These are phyloP conservation scores for Galerucella pusilla DNA, from an alignment of 2,888 invertebrate species.

Conservation along the genomic window DNA sequence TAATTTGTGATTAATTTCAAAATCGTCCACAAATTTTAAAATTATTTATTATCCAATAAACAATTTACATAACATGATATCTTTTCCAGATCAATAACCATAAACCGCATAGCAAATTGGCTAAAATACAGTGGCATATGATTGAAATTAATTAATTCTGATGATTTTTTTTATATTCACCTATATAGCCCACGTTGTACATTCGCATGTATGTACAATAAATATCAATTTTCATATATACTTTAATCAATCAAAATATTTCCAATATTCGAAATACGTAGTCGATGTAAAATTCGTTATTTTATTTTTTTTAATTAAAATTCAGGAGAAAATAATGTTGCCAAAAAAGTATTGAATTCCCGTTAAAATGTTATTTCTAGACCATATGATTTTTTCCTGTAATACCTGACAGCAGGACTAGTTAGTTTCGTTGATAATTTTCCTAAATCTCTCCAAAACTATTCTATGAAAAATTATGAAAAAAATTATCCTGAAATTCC, in stretches of 20 bases:
- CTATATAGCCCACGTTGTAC: neutral
- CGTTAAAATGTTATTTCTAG: neutral
- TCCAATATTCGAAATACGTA: neutral
- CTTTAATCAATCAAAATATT: neutral
- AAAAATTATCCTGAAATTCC: too few relatives aligned
- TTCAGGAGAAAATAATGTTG: too few relatives aligned
- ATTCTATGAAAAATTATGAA: too few relatives aligned
- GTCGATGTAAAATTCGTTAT: neutral
- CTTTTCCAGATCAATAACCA: neutral
- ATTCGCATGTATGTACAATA: neutral
- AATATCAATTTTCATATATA: neutral
- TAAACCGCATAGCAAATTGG: neutral
- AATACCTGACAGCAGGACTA: too few relatives aligned
- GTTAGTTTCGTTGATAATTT: too few relatives aligned
- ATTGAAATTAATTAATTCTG: neutral
- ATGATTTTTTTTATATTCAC: neutral
- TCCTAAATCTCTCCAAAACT: too few relatives aligned
- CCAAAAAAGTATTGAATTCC: neutral
- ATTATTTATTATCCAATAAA: neutral
- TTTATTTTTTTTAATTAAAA: neutral
- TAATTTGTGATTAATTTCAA: too few relatives aligned
- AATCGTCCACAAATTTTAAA: too few relatives aligned
- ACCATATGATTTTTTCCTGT: neutral
- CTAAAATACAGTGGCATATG: neutral
- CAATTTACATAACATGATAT: neutral